These are phyloP conservation scores for Hemicordylus capensis DNA, from an alignment of 2,113 vertebrate species.

Conservation along the genomic window DNA sequence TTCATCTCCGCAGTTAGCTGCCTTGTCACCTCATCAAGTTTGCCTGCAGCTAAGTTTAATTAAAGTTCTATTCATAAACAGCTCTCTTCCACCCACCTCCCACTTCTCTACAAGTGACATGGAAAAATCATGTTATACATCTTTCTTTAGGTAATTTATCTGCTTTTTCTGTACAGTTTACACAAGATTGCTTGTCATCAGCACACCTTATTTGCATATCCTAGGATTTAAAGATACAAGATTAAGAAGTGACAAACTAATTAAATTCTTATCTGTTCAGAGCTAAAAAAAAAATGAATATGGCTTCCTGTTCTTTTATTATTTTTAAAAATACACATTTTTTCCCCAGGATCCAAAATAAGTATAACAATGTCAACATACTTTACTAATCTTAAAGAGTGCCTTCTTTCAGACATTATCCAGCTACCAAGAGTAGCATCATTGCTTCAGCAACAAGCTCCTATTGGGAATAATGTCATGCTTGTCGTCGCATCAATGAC, in stretches of 20 bases:
- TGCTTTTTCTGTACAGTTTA: neutral
- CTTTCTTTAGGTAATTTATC: neutral
- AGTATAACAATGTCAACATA: neutral
- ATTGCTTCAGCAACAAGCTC: too few relatives aligned
- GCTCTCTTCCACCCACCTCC: too few relatives aligned
- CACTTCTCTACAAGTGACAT: neutral
- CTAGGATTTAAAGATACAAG: neutral
- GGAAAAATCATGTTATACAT: neutral
- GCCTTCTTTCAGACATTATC: neutral
- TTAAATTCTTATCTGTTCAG: neutral
- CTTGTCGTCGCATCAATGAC: too few relatives aligned
- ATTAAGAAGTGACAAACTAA: neutral
- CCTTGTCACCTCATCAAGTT: slow-evolving; percentile 5
- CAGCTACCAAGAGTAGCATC: too few relatives aligned
- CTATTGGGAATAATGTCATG: neutral
- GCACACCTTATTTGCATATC: neutral
- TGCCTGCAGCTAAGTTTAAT: slow-evolving; percentile 26
- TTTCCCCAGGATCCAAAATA: slow-evolving; percentile 3
- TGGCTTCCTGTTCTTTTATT: neutral
- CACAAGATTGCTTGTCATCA: neutral
- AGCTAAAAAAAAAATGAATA: neutral
- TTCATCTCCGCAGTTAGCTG: slow-evolving; percentile 33
- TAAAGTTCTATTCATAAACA: slow-evolving; percentile 14
- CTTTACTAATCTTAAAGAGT: neutral
- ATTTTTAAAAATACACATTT: neutral